Conservation (phyloP, 1,140 invertebrate genomes). For the Papilio aristodemus region DNA sequence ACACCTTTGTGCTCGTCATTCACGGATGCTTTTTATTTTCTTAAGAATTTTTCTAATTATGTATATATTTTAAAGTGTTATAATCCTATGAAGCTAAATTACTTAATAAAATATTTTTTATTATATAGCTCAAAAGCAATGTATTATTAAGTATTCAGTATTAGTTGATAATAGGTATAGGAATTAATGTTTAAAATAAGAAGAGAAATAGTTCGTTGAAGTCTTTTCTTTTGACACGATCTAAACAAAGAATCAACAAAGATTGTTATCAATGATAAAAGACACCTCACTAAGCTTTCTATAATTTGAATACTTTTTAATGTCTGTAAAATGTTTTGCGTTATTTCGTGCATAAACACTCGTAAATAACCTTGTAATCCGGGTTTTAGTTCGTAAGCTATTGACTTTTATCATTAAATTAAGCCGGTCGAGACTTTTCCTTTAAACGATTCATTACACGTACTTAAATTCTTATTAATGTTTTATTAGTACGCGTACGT, state of each 20-base stretch:
- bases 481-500: slow-evolving; percentile 3
- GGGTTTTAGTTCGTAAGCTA: slow-evolving; percentile 36
- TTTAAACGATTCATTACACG: slow-evolving; percentile 7
- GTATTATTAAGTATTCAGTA: too few species aligned
- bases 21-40: too few species aligned
- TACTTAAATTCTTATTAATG: slow-evolving; percentile 26
- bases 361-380: slow-evolving; percentile 38
- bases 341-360: slow-evolving; percentile 38
- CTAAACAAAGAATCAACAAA: slow-evolving; percentile 25
- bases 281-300: slow-evolving; percentile 24
- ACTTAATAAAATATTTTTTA: too few species aligned
- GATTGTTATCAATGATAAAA: slow-evolving; percentile 38
- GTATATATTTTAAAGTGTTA: too few species aligned
- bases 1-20: too few species aligned
- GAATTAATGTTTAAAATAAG: not conserved
- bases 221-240: slow-evolving; percentile 45
- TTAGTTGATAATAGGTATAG: too few species aligned
- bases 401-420: slow-evolving; percentile 24
- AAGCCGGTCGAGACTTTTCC: not conserved
- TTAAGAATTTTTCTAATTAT: too few species aligned
- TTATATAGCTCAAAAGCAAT: too few species aligned
- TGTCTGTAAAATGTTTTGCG: not conserved
- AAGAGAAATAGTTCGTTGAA: slow-evolving; percentile 42
- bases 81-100: too few species aligned
- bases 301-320: slow-evolving; percentile 22